Base-by-base conservation (phyloP, 2,888 invertebrate species). In the Agrochola lota region DNA sequence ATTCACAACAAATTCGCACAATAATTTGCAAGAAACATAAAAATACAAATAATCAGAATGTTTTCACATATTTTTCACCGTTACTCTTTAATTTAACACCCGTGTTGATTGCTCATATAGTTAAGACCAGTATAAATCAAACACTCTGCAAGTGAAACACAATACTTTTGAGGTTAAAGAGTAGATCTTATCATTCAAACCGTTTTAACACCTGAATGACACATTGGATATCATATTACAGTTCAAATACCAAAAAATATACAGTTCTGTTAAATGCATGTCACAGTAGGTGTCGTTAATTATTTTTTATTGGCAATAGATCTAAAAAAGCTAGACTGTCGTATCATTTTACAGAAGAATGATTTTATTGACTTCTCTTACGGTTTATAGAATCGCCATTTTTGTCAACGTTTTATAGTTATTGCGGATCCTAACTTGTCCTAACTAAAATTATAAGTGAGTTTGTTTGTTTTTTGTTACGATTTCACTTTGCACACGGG, bases 101-200 rank as follows among this genome's bases (percentile, higher is more conserved):
- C 40, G 12, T 70, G 70, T 78, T 83, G 66, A 83, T 74, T 66
- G 74, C 71, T 77, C 72, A n/a, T 74, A 59, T 43, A 66, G 64
- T 68, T 52, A 40, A 59, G 12, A 63, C n/a, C 40, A 77, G 43
- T 83, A n/a, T n/a, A 78, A 80, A 87, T 86, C 81, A 82, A 78
- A 26, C 6, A 71, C 66, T 85, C 78, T 69, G 20, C 84, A 79
- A 78, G 69, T 68, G 87, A 72, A 88, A 88, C 40, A n/a, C 26
- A 67, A 88, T 86, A 88, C 71, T 55, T 30, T 73, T 77, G 23
- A 81, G 81, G 86, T 86, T 80, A 83, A 67, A 84, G 79, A 69
- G 77, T 79, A 88, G 88, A 85, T 83, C 12, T 64, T 86, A 85
- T 86, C 84, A 35, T 40, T 40, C 35, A 40, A 63, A 40, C 66